phyloP scores from a whole-genome alignment of 2,888 invertebrate genomes.

The Acronicta aceris region DNA sequence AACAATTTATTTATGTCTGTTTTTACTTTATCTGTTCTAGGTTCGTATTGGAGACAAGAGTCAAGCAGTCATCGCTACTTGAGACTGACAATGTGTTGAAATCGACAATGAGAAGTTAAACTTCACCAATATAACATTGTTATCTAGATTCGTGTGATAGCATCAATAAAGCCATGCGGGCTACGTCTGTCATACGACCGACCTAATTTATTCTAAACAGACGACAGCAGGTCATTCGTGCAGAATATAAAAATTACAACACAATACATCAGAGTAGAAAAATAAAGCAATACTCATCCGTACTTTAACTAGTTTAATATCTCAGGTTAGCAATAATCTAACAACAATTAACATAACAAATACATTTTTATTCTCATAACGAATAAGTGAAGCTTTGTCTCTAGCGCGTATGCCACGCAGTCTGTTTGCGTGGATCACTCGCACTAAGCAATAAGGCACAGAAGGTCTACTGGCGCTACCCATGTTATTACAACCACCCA shows the following conservation, averaged over 20 bases:
- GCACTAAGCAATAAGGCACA: background rate
- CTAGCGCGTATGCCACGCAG: slow-evolving; percentile 8
- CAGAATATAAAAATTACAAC: slow-evolving; percentile 5
- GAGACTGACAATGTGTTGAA: too few relatives aligned
- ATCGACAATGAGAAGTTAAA: background rate
- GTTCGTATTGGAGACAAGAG: too few relatives aligned
- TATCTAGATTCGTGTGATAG: background rate
- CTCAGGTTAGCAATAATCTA: background rate
- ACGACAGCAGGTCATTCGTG: slow-evolving; percentile 11
- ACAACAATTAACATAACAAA: background rate
- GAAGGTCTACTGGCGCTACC: background rate
- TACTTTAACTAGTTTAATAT: too few relatives aligned
- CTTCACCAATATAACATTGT: background rate
- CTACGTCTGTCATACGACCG: slow-evolving; percentile 3
- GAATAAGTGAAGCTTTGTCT: slow-evolving; percentile 2
- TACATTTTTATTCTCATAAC: background rate
- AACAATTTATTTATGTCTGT: too few relatives aligned
- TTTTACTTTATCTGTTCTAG: too few relatives aligned
- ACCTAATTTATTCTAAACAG: background rate
- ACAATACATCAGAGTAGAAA: slow-evolving; percentile 5
- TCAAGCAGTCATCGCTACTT: too few relatives aligned
- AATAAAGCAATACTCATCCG: background rate
- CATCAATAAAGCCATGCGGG: background rate
- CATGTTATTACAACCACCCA: too few relatives aligned
- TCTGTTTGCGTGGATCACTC: background rate